Evolutionary conservation across 2,113 vertebrate genomes (phyloP).

Genomic region (Xiphias gladius): DNA sequence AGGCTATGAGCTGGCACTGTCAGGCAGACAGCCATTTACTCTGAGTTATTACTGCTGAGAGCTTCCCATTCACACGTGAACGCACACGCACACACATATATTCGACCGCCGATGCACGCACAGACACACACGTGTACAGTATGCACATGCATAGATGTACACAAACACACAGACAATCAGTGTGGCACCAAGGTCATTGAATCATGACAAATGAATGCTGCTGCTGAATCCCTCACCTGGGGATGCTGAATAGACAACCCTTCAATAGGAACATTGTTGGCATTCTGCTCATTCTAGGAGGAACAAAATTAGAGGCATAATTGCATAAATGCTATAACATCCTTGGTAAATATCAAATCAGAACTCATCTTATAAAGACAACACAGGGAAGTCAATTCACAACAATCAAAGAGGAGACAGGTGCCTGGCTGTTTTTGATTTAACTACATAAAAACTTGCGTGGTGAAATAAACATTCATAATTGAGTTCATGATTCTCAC

Average conservation of each 20-base stretch:
- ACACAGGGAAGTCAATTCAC: conserved; percentile 31
- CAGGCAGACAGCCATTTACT: conserved; percentile 70
- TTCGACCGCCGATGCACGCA: background rate
- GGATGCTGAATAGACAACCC: conserved; percentile 88
- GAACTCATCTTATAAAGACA: conserved; percentile 37
- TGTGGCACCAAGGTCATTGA: conserved; percentile 72
- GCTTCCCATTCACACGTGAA: conserved; percentile 54
- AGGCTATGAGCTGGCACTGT: conserved; percentile 48
- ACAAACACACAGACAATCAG: conserved; percentile 48
- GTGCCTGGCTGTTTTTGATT: conserved; percentile 31
- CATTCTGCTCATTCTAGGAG: conserved; percentile 83
- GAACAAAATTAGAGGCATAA: conserved; percentile 67
- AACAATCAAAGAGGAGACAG: conserved; percentile 32
- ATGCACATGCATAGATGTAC: conserved; percentile 6
- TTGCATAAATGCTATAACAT: conserved; percentile 59
- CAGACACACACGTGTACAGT: background rate
- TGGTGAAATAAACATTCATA: conserved; percentile 32
- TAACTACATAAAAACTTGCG: conserved; percentile 9
- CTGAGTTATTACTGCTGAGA: conserved; percentile 77
- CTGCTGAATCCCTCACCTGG: conserved; percentile 82
- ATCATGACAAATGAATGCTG: conserved; percentile 77
- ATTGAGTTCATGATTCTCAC: conserved; percentile 52
- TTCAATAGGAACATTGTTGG: conserved; percentile 86
- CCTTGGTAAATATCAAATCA: conserved; percentile 55
- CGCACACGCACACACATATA: conserved; percentile 1